Percentiles rank a stretch among this genome's conserved stretches.
These are phyloP conservation scores for Hirundo rustica DNA, from an alignment of 2,797 vertebrate species.

Conservation along the genomic window DNA sequence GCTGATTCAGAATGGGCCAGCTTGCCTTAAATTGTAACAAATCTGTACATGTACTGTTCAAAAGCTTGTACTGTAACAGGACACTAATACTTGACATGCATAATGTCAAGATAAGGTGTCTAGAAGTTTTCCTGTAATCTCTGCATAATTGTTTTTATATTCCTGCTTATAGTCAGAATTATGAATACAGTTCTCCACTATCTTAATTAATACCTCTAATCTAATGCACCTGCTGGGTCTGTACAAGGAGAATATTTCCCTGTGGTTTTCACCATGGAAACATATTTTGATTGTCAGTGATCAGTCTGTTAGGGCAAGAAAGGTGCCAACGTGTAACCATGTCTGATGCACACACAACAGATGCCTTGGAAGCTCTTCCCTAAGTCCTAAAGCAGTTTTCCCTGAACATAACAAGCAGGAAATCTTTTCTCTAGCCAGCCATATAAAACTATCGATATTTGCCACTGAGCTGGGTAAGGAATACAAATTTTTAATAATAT, in stretches of 20 bases:
- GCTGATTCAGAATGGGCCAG: not conserved
- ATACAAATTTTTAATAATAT: not conserved
- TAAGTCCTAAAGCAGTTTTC: not conserved
- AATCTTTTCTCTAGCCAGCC: not conserved
- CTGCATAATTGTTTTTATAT: not conserved
- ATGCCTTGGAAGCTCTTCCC: not conserved
- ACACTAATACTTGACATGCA: not conserved
- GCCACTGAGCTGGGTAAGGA: not conserved
- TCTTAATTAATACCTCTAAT: not conserved
- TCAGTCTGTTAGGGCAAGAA: not conserved
- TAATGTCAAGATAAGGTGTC: not conserved
- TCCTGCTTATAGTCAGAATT: not conserved
- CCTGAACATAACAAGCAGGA: not conserved
- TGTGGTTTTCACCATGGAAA: not conserved
- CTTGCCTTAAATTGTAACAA: not conserved
- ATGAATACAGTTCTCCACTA: not conserved
- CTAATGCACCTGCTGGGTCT: not conserved
- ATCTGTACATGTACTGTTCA: not conserved
- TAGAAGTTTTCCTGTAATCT: not conserved
- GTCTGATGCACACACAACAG: not conserved
- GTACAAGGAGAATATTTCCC: not conserved
- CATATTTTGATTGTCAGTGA: not conserved
- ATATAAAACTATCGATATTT: not conserved
- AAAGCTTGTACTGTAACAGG: not conserved
- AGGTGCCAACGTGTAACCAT: not conserved